Conservation (phyloP, 2,113 vertebrate genomes). For the Arvicanthis niloticus region DNA sequence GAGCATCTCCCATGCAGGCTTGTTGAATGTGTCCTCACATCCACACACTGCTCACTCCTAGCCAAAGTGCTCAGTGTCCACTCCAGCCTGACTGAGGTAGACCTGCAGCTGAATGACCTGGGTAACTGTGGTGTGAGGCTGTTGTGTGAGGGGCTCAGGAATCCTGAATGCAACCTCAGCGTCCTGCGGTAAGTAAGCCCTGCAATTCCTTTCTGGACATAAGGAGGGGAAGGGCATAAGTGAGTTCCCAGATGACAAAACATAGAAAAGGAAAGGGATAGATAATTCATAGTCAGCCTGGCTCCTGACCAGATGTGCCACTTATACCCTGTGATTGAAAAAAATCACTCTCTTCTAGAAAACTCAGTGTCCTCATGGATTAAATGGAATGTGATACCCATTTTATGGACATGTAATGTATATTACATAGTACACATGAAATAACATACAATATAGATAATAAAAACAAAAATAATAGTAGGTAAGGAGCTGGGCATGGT, state of each 20-base stretch:
- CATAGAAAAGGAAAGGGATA: too few relatives aligned
- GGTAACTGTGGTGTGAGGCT: neutral
- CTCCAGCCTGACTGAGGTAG: neutral
- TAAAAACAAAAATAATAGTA: too few relatives aligned
- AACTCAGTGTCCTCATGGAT: neutral
- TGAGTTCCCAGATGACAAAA: too few relatives aligned
- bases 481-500: neutral
- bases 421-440: neutral
- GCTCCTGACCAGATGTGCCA: fast-evolving
- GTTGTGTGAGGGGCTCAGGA: slow-evolving; percentile 12
- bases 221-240: neutral
- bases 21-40: slow-evolving; percentile 34
- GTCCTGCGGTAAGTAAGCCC: slow-evolving; percentile 58
- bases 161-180: neutral
- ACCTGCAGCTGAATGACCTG: slow-evolving; percentile 52
- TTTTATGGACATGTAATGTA: neutral
- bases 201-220: fast-evolving
- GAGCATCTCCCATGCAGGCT: neutral
- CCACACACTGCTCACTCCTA: neutral
- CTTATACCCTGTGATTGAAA: too few relatives aligned
- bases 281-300: too few relatives aligned
- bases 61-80: neutral
- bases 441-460: neutral
- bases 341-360: neutral
- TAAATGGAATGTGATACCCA: neutral